These are phyloP conservation scores for Atta texana DNA, from an alignment of 1,140 invertebrate genomes.

Conservation along the genomic window DNA sequence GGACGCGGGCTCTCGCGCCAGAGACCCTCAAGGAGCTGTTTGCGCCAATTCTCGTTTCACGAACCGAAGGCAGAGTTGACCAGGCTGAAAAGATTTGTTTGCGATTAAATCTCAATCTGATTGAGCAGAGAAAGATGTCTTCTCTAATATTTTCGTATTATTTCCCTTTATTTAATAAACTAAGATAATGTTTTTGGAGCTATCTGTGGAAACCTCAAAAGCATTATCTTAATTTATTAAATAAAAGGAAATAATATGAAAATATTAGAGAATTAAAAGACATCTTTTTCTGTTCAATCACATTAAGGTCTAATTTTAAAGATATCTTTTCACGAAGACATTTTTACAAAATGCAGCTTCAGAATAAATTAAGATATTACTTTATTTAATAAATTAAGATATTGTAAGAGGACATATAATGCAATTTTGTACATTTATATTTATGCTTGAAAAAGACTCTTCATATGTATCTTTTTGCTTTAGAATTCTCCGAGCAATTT, in stretches of 20 bases:
- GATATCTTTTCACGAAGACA: no score
- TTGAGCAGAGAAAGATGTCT: background rate
- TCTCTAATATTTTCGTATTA: background rate
- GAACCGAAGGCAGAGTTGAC: slow-evolving; percentile 29
- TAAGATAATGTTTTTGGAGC: no score
- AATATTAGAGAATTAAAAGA: no score
- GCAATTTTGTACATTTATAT: background rate
- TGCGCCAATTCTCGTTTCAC: slow-evolving; percentile 36
- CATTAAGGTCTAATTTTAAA: no score
- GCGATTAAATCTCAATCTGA: background rate
- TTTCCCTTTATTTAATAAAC: background rate
- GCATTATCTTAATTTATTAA: no score
- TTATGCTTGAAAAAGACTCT: background rate
- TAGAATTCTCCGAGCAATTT: background rate
- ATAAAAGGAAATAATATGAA: no score
- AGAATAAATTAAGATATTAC: background rate
- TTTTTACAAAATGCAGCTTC: no score
- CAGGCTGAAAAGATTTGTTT: background rate
- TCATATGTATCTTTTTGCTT: background rate
- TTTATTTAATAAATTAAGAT: background rate
- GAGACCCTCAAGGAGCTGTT: slow-evolving; percentile 25
- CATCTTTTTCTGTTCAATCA: no score
- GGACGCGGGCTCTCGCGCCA: slow-evolving; percentile 17
- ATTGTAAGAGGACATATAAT: background rate
- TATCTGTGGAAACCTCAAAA: no score